phyloP scores from a whole-genome alignment of 1,140 invertebrate species.

The Tetraneura akinire region DNA sequence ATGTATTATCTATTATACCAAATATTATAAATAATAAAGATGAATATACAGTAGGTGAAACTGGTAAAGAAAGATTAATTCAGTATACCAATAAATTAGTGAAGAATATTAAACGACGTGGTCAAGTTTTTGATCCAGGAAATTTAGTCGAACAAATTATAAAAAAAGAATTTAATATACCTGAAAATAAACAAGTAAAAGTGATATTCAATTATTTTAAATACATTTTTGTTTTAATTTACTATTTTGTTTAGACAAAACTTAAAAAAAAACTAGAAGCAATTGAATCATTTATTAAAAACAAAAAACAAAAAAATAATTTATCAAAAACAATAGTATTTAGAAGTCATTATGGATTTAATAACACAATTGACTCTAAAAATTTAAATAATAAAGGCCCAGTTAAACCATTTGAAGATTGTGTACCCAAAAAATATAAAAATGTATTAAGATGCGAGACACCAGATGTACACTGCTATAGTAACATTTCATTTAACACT shows the following conservation, averaged over 20 bases:
- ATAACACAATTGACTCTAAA: background rate
- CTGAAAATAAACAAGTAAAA: background rate
- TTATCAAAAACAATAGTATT: background rate
- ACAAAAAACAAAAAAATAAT: background rate
- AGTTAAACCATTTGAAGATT: background rate
- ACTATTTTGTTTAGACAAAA: background rate
- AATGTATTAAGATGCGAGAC: background rate
- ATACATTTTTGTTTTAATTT: background rate
- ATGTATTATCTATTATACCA: background rate
- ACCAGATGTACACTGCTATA: background rate
- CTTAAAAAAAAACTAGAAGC: background rate
- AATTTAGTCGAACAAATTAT: constrained; percentile 26
- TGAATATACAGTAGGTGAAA: background rate
- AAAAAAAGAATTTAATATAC: background rate
- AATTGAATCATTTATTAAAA: background rate
- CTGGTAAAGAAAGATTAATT: background rate
- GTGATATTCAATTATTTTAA: background rate
- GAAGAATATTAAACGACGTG: background rate
- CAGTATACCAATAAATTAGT: background rate
- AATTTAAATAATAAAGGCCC: background rate
- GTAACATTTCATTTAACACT: background rate
- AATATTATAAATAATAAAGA: background rate
- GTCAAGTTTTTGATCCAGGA: constrained; percentile 21
- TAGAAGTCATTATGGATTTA: background rate
- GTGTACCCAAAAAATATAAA: background rate